phyloP scores from a whole-genome alignment of 1,140 invertebrate species.

The Pachyrhynchus sulphureomaculatus region DNA sequence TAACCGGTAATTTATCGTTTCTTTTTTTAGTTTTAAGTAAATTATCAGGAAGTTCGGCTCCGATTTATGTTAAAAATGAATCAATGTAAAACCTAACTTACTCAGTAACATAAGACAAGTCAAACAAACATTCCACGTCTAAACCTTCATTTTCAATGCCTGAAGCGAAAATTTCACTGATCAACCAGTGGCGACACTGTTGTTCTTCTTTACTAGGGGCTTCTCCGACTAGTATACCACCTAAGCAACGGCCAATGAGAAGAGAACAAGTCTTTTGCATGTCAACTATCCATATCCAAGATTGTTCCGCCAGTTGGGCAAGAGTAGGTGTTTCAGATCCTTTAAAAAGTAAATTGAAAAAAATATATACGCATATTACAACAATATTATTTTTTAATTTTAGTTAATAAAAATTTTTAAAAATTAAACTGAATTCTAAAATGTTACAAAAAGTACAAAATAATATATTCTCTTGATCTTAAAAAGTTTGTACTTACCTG shows the following conservation, averaged over 20 bases:
- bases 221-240: constrained; percentile 58
- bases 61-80: too few relatives aligned
- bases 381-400: too few relatives aligned
- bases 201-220: constrained; percentile 54
- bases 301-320: constrained; percentile 50
- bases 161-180: constrained; percentile 57
- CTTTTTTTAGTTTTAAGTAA: too few relatives aligned
- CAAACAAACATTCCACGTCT: constrained; percentile 22
- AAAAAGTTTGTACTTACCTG: too few relatives aligned
- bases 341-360: constrained; percentile 28
- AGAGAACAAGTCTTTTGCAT: constrained; percentile 62
- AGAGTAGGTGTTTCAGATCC: constrained; percentile 54
- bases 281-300: constrained; percentile 65
- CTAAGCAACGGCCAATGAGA: constrained; percentile 62
- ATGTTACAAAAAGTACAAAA: too few relatives aligned
- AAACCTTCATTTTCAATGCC: constrained; percentile 53
- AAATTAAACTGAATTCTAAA: too few relatives aligned
- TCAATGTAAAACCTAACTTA: too few relatives aligned
- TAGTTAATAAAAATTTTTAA: too few relatives aligned
- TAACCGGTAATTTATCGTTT: too few relatives aligned
- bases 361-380: too few relatives aligned
- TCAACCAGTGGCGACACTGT: constrained; percentile 56
- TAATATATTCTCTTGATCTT: too few relatives aligned
- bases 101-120: constrained; percentile 29
- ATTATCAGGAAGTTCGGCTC: too few relatives aligned